Evolutionary conservation across 2,113 vertebrate species (phyloP), one percentile per base, ranked within the genome.

Genomic region (Carassius carassius): DNA sequence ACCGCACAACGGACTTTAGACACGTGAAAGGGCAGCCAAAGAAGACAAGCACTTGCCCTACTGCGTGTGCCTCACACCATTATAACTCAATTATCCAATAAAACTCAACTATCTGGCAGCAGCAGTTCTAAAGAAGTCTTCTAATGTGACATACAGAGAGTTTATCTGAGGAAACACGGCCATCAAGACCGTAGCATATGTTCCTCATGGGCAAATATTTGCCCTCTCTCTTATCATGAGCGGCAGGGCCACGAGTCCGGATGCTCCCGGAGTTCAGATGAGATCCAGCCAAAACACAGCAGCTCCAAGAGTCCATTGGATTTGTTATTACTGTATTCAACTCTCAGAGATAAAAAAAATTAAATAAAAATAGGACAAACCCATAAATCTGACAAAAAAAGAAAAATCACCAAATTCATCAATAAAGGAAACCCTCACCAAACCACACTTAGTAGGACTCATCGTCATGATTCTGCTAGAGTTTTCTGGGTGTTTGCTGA

Each of bases 121-220:
- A 47, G 44, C 44, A 47, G 44, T 11, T 12, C 54, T 23, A 63
- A 16, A 62, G 6, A 62, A 44, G n/a, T 72, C 0, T 21, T 54
- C 54, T 9, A 73, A 70, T 32, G 19, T 70, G 21, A 1, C 21
- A 51, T 17, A 72, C 23, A 81, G 25, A 44, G 47, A 47, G 69
- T 37, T 81, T 88, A 88, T 84, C 49, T 86, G 29, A 67, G 41
- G 77, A 72, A 51, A 47, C 87, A 12, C 56, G 90, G 92, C 90
- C 89, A 90, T 92, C 86, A 90, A 88, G 88, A 76, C 86, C 92
- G 35, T 85, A 75, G 17, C 69, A 89, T 56, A 72, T 84, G 60
- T 67, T 76, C 83, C 80, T 79, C 89, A 85, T 85, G 76, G 89
- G 91, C 91, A 94, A 94, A 92, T 90, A 94, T 92, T 90, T 92